Evolutionary conservation across 1,140 invertebrate species (phyloP).

Genomic region (Mamestra configurata): DNA sequence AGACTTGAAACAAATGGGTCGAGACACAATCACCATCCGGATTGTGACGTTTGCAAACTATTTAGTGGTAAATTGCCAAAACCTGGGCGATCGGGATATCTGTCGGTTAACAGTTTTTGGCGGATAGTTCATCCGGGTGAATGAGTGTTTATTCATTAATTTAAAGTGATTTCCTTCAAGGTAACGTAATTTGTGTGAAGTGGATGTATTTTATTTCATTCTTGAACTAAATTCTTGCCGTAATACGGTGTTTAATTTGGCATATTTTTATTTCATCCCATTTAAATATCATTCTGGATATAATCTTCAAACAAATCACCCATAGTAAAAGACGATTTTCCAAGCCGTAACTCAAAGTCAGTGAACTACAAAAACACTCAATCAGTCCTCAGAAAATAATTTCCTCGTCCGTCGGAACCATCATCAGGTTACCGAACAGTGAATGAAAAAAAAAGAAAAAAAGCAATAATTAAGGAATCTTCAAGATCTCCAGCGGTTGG

Average conservation of each 20-base stretch:
- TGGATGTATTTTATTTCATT: neutral
- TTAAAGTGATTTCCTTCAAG: constrained; percentile 17
- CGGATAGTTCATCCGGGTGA: neutral
- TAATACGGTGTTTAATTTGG: neutral
- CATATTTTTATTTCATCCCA: neutral
- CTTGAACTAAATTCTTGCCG: neutral
- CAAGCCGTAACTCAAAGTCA: neutral
- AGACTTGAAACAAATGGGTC: constrained; percentile 13
- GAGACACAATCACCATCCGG: constrained; percentile 7
- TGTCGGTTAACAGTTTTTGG: constrained; percentile 1
- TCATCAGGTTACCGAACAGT: constrained; percentile 46
- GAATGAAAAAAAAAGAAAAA: constrained; percentile 53
- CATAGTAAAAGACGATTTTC: neutral
- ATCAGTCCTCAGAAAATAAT: neutral
- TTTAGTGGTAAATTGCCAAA: constrained; percentile 37
- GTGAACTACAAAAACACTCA: neutral
- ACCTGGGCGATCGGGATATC: neutral
- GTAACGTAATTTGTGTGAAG: neutral
- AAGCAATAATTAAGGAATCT: constrained; percentile 80
- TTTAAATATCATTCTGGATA: too few species aligned
- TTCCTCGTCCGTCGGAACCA: constrained; percentile 8
- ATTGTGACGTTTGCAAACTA: constrained; percentile 12
- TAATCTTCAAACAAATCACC: too few species aligned
- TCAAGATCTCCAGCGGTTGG: constrained; percentile 80
- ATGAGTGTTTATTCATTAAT: constrained; percentile 30